Percentiles rank a stretch among this genome's conserved stretches.
Evolutionary conservation across 1,140 invertebrate genomes (phyloP).

Genomic region (Odontomachus brunneus): DNA sequence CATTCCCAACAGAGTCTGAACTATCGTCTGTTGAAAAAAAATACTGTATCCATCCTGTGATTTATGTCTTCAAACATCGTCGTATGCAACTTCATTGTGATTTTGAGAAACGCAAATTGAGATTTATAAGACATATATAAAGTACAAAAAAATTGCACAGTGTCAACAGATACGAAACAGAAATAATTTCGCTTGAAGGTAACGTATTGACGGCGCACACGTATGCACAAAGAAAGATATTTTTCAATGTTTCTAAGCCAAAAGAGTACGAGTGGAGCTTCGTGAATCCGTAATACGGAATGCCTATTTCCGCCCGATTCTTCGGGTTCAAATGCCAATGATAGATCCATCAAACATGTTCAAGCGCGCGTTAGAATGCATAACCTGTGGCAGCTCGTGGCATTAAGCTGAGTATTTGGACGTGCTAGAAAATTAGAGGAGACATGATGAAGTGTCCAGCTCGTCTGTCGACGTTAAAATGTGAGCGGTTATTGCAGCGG

Average conservation of each 20-base stretch:
- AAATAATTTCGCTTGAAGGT: neutral
- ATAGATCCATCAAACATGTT: neutral
- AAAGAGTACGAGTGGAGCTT: neutral
- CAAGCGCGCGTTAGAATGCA: neutral
- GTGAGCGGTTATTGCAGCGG: conserved; percentile 2
- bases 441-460: conserved; percentile 18
- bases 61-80: conserved; percentile 7
- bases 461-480: conserved; percentile 12
- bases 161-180: neutral
- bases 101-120: neutral
- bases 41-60: neutral
- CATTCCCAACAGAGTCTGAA: neutral
- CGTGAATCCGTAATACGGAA: neutral
- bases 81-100: neutral
- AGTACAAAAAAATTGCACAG: neutral
- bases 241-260: neutral
- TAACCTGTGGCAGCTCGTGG: neutral
- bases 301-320: neutral
- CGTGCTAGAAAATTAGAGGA: neutral
- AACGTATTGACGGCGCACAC: neutral
- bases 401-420: neutral
- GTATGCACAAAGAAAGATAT: too few species aligned
- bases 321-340: neutral
- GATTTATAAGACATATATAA: neutral
- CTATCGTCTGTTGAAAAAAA: conserved; percentile 1